Conservation (phyloP, 2,888 invertebrate species). For the Fragum sueziense region DNA sequence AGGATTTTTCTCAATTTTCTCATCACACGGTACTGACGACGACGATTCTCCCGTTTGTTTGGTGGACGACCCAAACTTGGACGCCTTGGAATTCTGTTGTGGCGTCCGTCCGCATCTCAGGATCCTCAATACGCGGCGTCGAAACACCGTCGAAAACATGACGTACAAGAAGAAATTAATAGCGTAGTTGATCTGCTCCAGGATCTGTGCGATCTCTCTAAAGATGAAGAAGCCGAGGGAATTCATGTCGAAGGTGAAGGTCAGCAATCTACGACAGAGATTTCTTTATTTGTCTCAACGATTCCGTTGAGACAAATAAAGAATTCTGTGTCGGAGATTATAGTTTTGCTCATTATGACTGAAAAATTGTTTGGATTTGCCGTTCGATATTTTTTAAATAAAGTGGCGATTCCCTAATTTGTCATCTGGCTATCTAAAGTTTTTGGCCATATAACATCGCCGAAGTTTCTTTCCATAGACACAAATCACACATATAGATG, state of each 20-base stretch:
- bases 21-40: background rate
- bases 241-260: slow-evolving; percentile 65
- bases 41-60: background rate
- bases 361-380: no score
- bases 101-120: background rate
- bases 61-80: background rate
- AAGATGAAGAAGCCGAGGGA: slow-evolving; percentile 56
- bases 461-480: no score
- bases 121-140: slow-evolving; percentile 45
- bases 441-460: no score
- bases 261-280: no score
- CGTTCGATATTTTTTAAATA: no score
- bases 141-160: slow-evolving; percentile 64
- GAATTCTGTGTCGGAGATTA: no score
- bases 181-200: slow-evolving; percentile 72
- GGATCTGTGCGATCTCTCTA: slow-evolving; percentile 66
- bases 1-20: background rate
- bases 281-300: no score
- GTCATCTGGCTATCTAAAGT: no score
- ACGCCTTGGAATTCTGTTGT: background rate
- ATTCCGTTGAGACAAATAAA: no score
- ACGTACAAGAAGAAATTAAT: slow-evolving; percentile 74
- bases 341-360: no score
- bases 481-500: no score
- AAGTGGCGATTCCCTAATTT: no score